These are phyloP conservation scores for silkworm (Bombyx mori) DNA, from an alignment of 1,140 invertebrate genomes.

Conservation along the genomic window ASM3026992v2 NC_085110.1:2440501-2441000, in stretches of 20 bases:
- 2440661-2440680: too few relatives aligned
- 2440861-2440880: slow-evolving; percentile 64
- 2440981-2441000: slow-evolving; percentile 6
- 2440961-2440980: slow-evolving; percentile 10
- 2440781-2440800: slow-evolving; percentile 46
- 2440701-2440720: too few relatives aligned
- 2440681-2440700: too few relatives aligned
- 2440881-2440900: slow-evolving; percentile 64
- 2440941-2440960: slow-evolving; percentile 46
- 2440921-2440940: slow-evolving; percentile 59
- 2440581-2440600: too few relatives aligned
- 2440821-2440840: slow-evolving; percentile 61
- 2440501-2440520: too few relatives aligned
- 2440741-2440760: background rate
- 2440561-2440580: too few relatives aligned
- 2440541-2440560: too few relatives aligned
- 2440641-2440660: too few relatives aligned
- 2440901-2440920: slow-evolving; percentile 58
- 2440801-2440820: slow-evolving; percentile 53
- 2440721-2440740: too few relatives aligned
- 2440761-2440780: slow-evolving; percentile 64
- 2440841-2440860: slow-evolving; percentile 60
- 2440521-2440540: too few relatives aligned
- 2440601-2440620: too few relatives aligned
- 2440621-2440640: too few relatives aligned